phyloP scores from a whole-genome alignment of 2,113 vertebrate genomes.

The Glareola pratincola region DNA sequence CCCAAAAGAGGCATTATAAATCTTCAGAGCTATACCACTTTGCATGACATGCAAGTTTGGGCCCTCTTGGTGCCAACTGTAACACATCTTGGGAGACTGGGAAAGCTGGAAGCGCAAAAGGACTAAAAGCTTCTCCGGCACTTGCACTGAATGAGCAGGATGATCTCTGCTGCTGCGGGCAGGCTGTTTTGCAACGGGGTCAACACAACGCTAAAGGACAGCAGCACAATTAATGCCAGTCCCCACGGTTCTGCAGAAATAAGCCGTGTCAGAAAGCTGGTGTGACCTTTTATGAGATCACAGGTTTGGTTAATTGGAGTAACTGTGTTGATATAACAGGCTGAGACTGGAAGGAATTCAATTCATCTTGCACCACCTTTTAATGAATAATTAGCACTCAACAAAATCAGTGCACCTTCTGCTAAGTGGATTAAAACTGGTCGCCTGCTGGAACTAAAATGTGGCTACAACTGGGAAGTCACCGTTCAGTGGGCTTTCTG shows the following conservation, averaged over 20 bases:
- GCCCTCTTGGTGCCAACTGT: no score
- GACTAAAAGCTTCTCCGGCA: not conserved
- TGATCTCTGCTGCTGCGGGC: rapidly evolving
- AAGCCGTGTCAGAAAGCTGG: not conserved
- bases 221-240: not conserved
- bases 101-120: not conserved
- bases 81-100: not conserved
- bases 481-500: not conserved
- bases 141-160: not conserved
- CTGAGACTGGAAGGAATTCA: slow-evolving; percentile 23
- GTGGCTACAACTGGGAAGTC: not conserved
- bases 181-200: not conserved
- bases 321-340: slow-evolving; percentile 25
- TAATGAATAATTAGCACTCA: slow-evolving; percentile 45
- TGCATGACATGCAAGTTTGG: not conserved
- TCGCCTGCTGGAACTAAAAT: slow-evolving; percentile 42
- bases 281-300: slow-evolving; percentile 22
- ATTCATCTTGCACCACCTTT: slow-evolving; percentile 18
- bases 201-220: not conserved
- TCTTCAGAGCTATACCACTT: not conserved
- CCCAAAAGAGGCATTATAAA: not conserved
- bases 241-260: not conserved
- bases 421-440: slow-evolving; percentile 50
- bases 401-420: slow-evolving; percentile 22
- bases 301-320: slow-evolving; percentile 38